Conservation (phyloP, 2,113 vertebrate genomes). For the Lontra canadensis region DNA sequence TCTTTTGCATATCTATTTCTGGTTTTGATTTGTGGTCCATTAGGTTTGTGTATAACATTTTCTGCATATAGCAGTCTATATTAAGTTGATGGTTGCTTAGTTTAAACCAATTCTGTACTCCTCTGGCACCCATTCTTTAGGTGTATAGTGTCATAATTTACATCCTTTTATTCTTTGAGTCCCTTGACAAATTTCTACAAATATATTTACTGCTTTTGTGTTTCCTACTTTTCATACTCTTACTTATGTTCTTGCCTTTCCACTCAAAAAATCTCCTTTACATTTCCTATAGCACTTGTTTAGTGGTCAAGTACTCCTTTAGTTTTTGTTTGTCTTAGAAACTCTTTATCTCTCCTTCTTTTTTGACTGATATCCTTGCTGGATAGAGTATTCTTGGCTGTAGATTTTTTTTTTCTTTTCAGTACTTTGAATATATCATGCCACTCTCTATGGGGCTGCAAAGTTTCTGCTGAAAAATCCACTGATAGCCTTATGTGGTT, state of each 20-base stretch:
- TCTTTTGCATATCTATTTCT: background rate
- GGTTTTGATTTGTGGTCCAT: background rate
- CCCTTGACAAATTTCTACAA: background rate
- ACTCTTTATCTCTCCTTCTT: background rate
- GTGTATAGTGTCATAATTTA: background rate
- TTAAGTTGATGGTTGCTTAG: background rate
- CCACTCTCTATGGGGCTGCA: background rate
- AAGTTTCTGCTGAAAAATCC: background rate
- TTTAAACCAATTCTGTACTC: background rate
- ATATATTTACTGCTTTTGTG: background rate
- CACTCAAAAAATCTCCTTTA: background rate
- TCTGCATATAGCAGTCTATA: background rate
- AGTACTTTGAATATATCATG: background rate
- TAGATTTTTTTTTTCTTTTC: background rate
- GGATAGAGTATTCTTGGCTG: background rate
- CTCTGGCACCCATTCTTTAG: background rate
- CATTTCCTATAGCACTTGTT: background rate
- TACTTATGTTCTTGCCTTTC: background rate
- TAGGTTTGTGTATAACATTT: background rate
- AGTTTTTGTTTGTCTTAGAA: background rate
- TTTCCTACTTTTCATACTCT: background rate
- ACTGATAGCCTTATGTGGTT: background rate
- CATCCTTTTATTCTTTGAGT: background rate
- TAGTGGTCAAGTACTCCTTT: background rate
- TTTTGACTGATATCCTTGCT: background rate